Conservation (phyloP, 1,140 invertebrate genomes). For the Lysiphlebus fabarum region DNA sequence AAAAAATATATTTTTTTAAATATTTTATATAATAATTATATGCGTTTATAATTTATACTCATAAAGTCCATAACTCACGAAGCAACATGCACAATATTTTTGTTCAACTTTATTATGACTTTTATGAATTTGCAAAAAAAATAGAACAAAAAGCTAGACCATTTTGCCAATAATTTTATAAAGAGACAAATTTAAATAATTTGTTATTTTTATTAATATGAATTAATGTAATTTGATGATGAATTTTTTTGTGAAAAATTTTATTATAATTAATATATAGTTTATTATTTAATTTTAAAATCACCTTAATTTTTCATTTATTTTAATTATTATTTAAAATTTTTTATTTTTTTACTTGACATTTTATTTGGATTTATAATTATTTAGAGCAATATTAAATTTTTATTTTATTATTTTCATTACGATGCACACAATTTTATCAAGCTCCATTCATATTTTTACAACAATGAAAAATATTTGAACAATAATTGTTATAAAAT, state of each 20-base stretch:
- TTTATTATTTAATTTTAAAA: slow-evolving; percentile 10
- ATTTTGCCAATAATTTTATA: slow-evolving; percentile 9
- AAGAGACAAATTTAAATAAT: slow-evolving; percentile 11
- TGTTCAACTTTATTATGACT: slow-evolving; percentile 3
- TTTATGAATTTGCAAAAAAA: slow-evolving; percentile 11
- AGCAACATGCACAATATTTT: neutral
- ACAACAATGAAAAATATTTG: too few relatives aligned
- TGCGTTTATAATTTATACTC: neutral
- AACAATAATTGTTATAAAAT: too few relatives aligned
- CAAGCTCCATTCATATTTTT: too few relatives aligned
- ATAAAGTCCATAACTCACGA: neutral
- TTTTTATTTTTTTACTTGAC: too few relatives aligned
- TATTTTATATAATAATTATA: neutral
- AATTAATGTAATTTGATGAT: slow-evolving; percentile 8
- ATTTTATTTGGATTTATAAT: too few relatives aligned
- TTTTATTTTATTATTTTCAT: too few relatives aligned
- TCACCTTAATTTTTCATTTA: slow-evolving; percentile 4
- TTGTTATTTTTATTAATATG: neutral
- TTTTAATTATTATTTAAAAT: neutral
- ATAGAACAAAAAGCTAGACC: slow-evolving; percentile 23
- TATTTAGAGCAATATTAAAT: too few relatives aligned
- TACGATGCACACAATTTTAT: too few relatives aligned
- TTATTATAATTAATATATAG: slow-evolving; percentile 6
- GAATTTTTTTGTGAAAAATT: slow-evolving; percentile 1
- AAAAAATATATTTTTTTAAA: slow-evolving; percentile 1